Conservation (phyloP, 2,888 invertebrate species). For the Hirtodrosophila histrioides region DNA sequence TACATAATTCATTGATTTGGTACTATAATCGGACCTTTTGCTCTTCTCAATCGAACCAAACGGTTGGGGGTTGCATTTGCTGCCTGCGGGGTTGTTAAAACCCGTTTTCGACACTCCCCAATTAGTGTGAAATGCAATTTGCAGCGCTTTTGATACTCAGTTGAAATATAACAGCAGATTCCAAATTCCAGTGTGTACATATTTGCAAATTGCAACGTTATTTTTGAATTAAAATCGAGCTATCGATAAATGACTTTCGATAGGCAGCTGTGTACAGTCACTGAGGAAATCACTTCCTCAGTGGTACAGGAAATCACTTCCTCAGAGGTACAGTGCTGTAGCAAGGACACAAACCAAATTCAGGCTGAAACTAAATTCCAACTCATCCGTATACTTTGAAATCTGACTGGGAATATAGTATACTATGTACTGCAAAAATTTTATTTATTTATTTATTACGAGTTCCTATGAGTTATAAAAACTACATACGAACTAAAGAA, state of each 20-base stretch:
- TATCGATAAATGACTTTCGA: conserved; percentile 6
- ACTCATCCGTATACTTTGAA: neutral
- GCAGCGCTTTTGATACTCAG: neutral
- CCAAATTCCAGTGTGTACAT: too few relatives aligned
- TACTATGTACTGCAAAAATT: too few relatives aligned
- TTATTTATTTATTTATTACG: too few relatives aligned
- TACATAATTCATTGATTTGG: conserved; percentile 68
- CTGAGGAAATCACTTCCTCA: too few relatives aligned
- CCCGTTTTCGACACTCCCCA: conserved; percentile 16
- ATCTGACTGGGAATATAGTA: too few relatives aligned
- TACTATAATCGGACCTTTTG: conserved; percentile 34
- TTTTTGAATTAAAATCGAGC: neutral
- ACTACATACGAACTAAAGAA: too few relatives aligned
- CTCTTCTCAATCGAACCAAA: neutral
- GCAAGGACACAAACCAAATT: conserved; percentile 10
- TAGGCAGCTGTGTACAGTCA: neutral
- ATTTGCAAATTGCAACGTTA: neutral
- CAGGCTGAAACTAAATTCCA: neutral
- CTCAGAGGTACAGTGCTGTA: conserved; percentile 1
- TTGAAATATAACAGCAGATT: neutral
- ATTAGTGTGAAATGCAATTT: conserved; percentile 17
- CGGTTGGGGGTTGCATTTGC: conserved; percentile 33
- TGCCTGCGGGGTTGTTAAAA: conserved; percentile 36
- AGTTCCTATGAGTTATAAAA: too few relatives aligned
- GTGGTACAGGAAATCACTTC: too few relatives aligned